Percentiles rank a stretch among this genome's conserved stretches.
Evolutionary conservation across 2,113 vertebrate genomes (phyloP).

Genomic region (Nyctereutes procyonoides): DNA sequence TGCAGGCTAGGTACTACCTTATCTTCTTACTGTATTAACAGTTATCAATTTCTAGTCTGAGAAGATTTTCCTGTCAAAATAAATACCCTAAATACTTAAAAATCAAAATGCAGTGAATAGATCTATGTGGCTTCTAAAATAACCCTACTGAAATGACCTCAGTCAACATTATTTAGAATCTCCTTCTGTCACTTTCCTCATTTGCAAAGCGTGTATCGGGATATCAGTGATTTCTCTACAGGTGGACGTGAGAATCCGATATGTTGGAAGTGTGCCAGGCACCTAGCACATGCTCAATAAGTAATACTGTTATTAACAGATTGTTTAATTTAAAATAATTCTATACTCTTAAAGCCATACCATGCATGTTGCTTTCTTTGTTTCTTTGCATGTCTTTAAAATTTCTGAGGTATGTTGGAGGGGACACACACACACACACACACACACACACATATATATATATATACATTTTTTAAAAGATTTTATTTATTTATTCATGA

Average conservation of each 20-base stretch:
- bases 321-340: constrained; percentile 9
- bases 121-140: not conserved
- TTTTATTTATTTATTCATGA: too few species aligned
- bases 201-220: not conserved
- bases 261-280: not conserved
- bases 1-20: not conserved
- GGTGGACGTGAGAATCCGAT: not conserved
- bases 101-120: constrained; percentile 38
- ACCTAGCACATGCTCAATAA: not conserved
- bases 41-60: constrained; percentile 24
- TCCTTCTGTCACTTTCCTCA: not conserved
- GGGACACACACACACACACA: not conserved
- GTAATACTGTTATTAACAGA: not conserved
- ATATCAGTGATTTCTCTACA: not conserved
- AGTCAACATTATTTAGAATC: not conserved
- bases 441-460: too few species aligned
- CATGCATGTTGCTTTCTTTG: not conserved
- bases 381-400: not conserved
- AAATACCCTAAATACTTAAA: constrained; percentile 41
- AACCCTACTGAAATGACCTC: not conserved
- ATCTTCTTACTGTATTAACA: constrained; percentile 10
- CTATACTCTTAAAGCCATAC: not conserved
- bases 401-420: not conserved
- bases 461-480: too few species aligned
- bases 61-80: constrained; percentile 48